These are phyloP conservation scores for Melanotaenia nigrans DNA, from an alignment of 2,797 vertebrate genomes.

Conservation along the genomic window DNA sequence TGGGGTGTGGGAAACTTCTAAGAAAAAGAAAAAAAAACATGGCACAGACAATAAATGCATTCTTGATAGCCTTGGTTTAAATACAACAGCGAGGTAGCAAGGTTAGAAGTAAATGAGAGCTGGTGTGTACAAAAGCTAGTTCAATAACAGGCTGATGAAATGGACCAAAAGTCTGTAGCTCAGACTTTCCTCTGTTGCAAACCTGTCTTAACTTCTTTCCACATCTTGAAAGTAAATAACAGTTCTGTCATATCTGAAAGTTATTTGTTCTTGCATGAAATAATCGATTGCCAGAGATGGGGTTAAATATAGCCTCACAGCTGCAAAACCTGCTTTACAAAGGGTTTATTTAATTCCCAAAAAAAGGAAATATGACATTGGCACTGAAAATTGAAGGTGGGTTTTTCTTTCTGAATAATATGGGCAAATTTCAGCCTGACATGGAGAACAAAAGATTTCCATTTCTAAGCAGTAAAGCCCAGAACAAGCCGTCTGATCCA, in stretches of 20 bases:
- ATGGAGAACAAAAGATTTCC: too few relatives aligned
- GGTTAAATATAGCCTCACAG: not conserved
- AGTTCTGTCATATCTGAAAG: too few relatives aligned
- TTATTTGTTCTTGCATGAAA: too few relatives aligned
- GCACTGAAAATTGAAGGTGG: not conserved
- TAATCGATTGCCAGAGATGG: not conserved
- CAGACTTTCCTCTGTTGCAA: not conserved
- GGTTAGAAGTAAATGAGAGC: conserved; percentile 2
- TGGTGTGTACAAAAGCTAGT: too few relatives aligned
- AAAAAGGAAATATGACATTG: not conserved
- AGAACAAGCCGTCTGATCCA: too few relatives aligned
- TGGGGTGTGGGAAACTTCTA: conserved; percentile 20
- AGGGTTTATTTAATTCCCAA: not conserved
- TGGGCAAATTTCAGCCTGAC: too few relatives aligned
- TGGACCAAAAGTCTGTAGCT: not conserved
- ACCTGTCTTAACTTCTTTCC: too few relatives aligned
- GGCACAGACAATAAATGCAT: conserved; percentile 17
- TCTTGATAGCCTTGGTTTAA: conserved; percentile 40
- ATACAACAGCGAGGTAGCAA: conserved; percentile 21
- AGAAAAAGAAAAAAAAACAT: not conserved
- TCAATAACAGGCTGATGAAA: not conserved
- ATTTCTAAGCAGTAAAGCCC: too few relatives aligned
- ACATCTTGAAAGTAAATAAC: too few relatives aligned
- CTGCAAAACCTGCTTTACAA: not conserved
- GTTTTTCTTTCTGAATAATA: too few relatives aligned